Evolutionary conservation across 2,888 invertebrate species (phyloP), one percentile per base, ranked within the genome.

Genomic region (Diarsia brunnea): DNA sequence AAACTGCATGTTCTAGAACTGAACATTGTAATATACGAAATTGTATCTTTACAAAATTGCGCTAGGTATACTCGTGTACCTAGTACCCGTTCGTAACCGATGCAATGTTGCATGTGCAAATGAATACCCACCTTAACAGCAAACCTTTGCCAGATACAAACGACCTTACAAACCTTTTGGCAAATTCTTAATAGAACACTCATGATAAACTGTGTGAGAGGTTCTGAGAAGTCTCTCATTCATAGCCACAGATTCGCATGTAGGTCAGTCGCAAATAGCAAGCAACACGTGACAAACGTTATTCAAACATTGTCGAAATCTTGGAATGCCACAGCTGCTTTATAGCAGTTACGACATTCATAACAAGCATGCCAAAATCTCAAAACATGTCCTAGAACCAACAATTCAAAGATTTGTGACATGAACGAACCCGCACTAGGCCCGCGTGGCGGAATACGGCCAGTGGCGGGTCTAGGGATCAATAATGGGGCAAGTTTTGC

Each of bases 161-260:
- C 66, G 65, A 69, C 49, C 76, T 66, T 73, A 60, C 31, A 78
- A 21, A 68, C 72, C 68, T 80, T 70, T 84, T 78, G 70, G 82
- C 80, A 81, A 73, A 69, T 77, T 75, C 72, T 72, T 80, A 76
- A 81, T 73, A 83, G 65, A 78, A 69, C 60, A 61, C 47, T 67
- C 69, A 73, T 69, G 74, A 81, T 71, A 45, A 64, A 81, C 43
- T 58, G 58, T 51, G 24, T 47, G 72, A 82, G 76, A 75, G 77
- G 19, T 89, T 87, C 88, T 85, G 49, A 73, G 91, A 89, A 90
- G 66, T 74, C 73, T 72, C 87, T 89, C 87, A 91, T 90, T 90
- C 88, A 89, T 84, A 83, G 84, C 70, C 73, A 67, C 69, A 68
- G 73, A 85, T 79, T 86, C 67, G 79, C 78, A 90, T 85, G 66